Conservation (phyloP, 2,113 vertebrate genomes). For the Platysteira castanea region DNA sequence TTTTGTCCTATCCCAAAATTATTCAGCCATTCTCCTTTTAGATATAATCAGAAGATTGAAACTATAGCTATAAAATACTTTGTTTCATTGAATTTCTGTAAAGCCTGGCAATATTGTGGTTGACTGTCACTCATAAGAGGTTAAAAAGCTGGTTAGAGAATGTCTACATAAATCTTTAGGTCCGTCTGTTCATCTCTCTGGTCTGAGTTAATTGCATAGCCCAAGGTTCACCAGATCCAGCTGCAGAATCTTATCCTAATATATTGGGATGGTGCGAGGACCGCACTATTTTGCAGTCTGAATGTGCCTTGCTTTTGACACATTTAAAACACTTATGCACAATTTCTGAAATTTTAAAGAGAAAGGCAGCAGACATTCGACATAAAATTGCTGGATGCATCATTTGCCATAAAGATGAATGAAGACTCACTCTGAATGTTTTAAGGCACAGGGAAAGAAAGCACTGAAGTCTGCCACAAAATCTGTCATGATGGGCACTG, state of each 20-base stretch:
- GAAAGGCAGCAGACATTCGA: background rate
- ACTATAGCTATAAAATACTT: background rate
- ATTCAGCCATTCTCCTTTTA: background rate
- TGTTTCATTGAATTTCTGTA: background rate
- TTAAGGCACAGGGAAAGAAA: background rate
- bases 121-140: background rate
- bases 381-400: background rate
- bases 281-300: background rate
- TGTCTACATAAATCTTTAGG: background rate
- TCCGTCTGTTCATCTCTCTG: background rate
- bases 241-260: background rate
- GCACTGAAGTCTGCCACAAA: background rate
- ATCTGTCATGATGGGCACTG: background rate
- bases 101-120: background rate
- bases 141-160: background rate
- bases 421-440: background rate
- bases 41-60: background rate
- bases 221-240: background rate
- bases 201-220: background rate
- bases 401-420: conserved; percentile 26
- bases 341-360: background rate
- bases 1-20: background rate
- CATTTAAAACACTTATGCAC: background rate
- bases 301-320: background rate
- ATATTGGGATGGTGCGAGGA: background rate